Conservation (phyloP, 2,113 vertebrate genomes). For the Mastomys natalensis region DNA sequence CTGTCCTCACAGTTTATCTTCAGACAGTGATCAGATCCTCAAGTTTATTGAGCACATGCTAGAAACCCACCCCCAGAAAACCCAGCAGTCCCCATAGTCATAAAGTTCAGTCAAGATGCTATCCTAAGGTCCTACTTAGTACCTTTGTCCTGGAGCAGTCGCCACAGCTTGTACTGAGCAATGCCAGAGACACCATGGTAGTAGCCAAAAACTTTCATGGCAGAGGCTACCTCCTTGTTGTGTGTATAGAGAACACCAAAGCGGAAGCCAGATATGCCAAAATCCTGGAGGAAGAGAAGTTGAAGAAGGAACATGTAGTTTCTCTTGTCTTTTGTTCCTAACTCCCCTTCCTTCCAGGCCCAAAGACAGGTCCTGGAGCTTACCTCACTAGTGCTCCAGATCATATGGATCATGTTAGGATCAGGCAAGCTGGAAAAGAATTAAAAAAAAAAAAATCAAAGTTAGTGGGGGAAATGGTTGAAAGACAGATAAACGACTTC, state of each 20-base stretch:
- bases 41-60: not conserved
- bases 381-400: slow-evolving; percentile 96
- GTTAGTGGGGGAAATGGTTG: not conserved
- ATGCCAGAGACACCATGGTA: slow-evolving; percentile 91
- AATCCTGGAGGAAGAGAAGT: slow-evolving; percentile 87
- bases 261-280: slow-evolving; percentile 91
- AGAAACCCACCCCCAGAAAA: not conserved
- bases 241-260: slow-evolving; percentile 93
- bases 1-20: not conserved
- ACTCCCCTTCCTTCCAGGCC: not conserved
- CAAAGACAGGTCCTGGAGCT: slow-evolving; percentile 14
- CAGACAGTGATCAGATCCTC: not conserved
- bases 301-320: not conserved
- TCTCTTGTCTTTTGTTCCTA: not conserved
- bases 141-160: slow-evolving; percentile 93
- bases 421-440: slow-evolving; percentile 92
- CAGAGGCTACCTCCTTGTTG: slow-evolving; percentile 88
- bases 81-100: not conserved
- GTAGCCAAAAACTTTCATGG: slow-evolving; percentile 88
- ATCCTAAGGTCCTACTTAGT: not conserved
- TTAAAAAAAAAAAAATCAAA: slow-evolving; percentile 34
- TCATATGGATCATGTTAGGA: slow-evolving; percentile 93
- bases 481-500: not conserved
- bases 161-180: slow-evolving; percentile 91
- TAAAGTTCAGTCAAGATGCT: not conserved